Evolutionary conservation across 2,113 vertebrate species (phyloP).

Genomic region (Triplophysa rosa): DNA sequence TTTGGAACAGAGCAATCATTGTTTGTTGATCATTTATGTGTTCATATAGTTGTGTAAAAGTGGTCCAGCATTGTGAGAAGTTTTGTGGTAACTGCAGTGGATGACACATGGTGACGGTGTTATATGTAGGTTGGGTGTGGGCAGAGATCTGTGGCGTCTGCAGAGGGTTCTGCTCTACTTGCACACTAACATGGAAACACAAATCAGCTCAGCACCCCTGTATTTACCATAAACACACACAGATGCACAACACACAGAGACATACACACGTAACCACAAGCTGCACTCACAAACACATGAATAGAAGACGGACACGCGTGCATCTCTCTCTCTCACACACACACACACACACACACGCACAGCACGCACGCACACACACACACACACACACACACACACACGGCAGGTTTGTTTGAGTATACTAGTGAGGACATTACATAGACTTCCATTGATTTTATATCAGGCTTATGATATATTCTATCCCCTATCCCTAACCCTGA

Average conservation of each 20-base stretch:
- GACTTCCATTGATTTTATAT: too few relatives aligned
- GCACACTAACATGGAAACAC: slow-evolving; percentile 24
- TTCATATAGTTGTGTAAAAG: slow-evolving; percentile 50
- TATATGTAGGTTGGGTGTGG: background rate
- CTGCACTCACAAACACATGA: background rate
- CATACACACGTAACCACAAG: background rate
- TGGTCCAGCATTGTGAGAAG: background rate
- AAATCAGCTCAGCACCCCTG: slow-evolving; percentile 8
- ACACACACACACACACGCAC: slow-evolving; percentile 30
- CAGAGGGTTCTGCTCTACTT: slow-evolving; percentile 10
- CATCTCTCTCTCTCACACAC: background rate
- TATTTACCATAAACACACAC: slow-evolving; percentile 31
- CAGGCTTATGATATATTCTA: too few relatives aligned
- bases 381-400: too few relatives aligned
- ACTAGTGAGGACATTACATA: too few relatives aligned
- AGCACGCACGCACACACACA: too few relatives aligned
- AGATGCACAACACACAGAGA: background rate
- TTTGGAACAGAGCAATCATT: too few relatives aligned
- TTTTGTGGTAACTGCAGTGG: background rate
- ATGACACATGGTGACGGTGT: background rate
- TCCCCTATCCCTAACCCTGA: too few relatives aligned
- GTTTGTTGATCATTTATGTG: background rate
- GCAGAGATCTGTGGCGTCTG: background rate
- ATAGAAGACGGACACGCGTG: background rate
- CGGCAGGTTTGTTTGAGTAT: too few relatives aligned